A percentile compares a stretch with the other conserved stretches of the same genome.
These are phyloP conservation scores for Nestor notabilis DNA, from an alignment of 2,113 vertebrate species.

Conservation along the genomic window DNA sequence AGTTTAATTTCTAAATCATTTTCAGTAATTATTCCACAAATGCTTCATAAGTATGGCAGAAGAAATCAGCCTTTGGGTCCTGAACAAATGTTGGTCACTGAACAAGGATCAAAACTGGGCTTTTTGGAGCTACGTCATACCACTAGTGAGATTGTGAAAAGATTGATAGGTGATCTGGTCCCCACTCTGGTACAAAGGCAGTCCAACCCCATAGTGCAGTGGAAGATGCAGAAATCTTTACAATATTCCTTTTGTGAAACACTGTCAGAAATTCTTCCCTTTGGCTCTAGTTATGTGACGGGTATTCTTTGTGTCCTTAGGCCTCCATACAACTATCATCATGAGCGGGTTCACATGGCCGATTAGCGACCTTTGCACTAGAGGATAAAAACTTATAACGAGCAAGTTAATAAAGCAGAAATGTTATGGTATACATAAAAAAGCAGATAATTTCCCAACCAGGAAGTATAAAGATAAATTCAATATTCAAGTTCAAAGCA, in stretches of 20 bases:
- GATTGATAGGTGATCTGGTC: too few species aligned
- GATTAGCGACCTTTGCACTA: background rate
- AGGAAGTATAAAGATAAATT: background rate
- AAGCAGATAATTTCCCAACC: background rate
- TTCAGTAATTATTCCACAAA: too few species aligned
- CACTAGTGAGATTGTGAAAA: background rate
- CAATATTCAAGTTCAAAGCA: background rate
- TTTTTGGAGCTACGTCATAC: background rate
- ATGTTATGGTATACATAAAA: background rate
- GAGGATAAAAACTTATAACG: background rate
- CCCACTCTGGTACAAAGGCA: background rate
- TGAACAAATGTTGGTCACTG: background rate
- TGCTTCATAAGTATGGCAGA: background rate
- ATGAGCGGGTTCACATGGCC: background rate
- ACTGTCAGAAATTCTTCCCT: background rate
- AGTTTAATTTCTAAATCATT: too few species aligned
- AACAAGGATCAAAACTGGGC: background rate
- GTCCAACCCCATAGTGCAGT: background rate
- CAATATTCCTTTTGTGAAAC: background rate
- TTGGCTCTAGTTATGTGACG: background rate
- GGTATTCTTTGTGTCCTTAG: background rate
- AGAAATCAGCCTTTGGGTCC: background rate
- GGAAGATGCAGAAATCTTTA: background rate
- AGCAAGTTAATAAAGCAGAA: background rate
- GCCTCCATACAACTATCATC: background rate